These are phyloP conservation scores for Microtus oregoni DNA, from an alignment of 2,113 vertebrate genomes.

Conservation along the genomic window DNA sequence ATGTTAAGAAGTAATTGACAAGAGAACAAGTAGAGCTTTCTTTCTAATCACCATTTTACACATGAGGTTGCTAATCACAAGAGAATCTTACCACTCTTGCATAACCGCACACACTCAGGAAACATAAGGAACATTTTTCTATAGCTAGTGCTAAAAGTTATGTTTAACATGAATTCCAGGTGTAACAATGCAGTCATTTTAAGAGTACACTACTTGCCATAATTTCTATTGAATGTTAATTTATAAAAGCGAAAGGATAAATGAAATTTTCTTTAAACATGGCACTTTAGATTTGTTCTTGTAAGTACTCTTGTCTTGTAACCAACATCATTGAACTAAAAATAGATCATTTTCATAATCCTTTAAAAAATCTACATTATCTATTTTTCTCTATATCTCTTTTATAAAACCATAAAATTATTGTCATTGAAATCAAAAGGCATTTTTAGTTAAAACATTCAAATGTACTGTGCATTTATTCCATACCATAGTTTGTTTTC, in stretches of 20 bases:
- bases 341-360: neutral
- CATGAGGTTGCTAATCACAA: neutral
- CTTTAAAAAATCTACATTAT: neutral
- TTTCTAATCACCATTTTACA: neutral
- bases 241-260: conserved; percentile 21
- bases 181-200: conserved; percentile 16
- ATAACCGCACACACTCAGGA: neutral
- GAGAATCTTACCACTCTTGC: neutral
- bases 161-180: conserved; percentile 30
- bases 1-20: conserved; percentile 31
- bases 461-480: conserved; percentile 31
- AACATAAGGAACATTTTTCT: conserved; percentile 12
- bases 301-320: neutral
- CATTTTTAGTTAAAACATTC: neutral
- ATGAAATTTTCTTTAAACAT: neutral
- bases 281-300: conserved; percentile 37
- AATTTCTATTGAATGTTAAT: neutral
- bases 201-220: neutral
- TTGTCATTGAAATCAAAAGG: neutral
- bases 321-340: conserved; percentile 4
- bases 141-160: conserved; percentile 14
- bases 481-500: neutral
- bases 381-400: neutral
- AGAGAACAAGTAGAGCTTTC: neutral
- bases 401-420: neutral